phyloP scores from a whole-genome alignment of 2,797 vertebrate species.

The Pseudochromis fuscus region DNA sequence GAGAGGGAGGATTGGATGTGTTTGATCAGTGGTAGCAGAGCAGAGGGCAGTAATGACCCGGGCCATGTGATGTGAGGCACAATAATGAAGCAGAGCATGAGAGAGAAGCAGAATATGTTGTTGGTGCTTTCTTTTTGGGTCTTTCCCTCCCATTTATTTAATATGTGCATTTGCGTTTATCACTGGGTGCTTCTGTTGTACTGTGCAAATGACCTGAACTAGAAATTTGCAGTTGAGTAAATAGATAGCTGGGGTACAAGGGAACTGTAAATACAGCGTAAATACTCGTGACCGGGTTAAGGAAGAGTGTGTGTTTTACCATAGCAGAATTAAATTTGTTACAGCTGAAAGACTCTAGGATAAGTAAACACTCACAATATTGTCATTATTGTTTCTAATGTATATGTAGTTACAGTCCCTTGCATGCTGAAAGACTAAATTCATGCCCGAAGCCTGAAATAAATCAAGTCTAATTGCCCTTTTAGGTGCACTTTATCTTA shows the following conservation, averaged over 20 bases:
- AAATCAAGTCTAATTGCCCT: too few species aligned
- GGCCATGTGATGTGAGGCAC: not conserved
- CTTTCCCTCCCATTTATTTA: not conserved
- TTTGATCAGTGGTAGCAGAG: slow-evolving; percentile 21
- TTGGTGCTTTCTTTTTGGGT: not conserved
- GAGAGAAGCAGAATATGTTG: too few species aligned
- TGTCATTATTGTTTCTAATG: too few species aligned
- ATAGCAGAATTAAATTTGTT: too few species aligned
- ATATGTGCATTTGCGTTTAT: slow-evolving; percentile 16
- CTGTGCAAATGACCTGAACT: slow-evolving; percentile 3
- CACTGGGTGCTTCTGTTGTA: not conserved
- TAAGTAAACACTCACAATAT: not conserved
- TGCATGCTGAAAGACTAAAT: too few species aligned
- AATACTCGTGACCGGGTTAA: too few species aligned
- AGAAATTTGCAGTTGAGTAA: not conserved
- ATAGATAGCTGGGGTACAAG: not conserved
- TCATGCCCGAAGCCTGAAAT: too few species aligned
- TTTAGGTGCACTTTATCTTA: too few species aligned
- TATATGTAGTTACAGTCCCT: too few species aligned
- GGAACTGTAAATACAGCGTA: too few species aligned
- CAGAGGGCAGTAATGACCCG: slow-evolving; percentile 1
- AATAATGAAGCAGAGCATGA: slow-evolving; percentile 7
- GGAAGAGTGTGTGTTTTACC: too few species aligned
- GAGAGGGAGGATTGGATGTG: not conserved
- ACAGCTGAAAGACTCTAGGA: not conserved